Evolutionary conservation across 92 coral and sea anemone species (phyloP).

Genomic region (Siderastrea radians): DNA sequence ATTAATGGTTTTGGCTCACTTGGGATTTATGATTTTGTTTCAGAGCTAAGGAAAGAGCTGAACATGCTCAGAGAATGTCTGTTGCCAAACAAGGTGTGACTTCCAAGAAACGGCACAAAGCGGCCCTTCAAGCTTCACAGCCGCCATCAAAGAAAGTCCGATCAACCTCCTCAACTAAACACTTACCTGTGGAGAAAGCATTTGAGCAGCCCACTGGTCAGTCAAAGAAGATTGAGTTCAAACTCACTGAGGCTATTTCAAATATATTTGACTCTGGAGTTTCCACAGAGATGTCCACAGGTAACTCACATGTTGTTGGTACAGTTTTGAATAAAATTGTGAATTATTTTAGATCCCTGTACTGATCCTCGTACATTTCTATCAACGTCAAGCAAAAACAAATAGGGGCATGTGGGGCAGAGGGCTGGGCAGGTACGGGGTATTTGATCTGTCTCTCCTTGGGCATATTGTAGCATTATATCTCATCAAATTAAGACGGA

Average conservation of each 20-base stretch:
- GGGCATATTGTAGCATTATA: too few species aligned
- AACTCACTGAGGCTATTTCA: conserved; percentile 91
- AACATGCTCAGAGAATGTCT: conserved; percentile 49
- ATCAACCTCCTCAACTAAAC: conserved; percentile 65
- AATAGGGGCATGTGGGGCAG: too few species aligned
- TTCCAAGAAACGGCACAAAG: conserved; percentile 54
- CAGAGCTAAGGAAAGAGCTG: conserved; percentile 71
- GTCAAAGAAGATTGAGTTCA: conserved; percentile 87
- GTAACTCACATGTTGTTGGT: background rate
- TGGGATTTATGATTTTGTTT: background rate
- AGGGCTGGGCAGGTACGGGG: too few species aligned
- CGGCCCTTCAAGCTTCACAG: conserved; percentile 74
- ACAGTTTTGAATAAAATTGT: too few species aligned
- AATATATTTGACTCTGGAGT: conserved; percentile 93
- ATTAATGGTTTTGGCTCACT: too few species aligned
- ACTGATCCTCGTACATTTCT: too few species aligned
- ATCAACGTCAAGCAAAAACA: too few species aligned
- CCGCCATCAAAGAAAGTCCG: conserved; percentile 76
- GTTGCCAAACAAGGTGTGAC: conserved; percentile 45
- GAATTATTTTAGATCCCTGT: background rate
- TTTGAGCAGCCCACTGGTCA: conserved; percentile 92
- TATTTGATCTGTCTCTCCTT: too few species aligned
- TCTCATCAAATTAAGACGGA: too few species aligned
- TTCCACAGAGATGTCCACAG: conserved; percentile 16
- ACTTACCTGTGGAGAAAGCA: conserved; percentile 82